Evolutionary conservation across 2,113 vertebrate species (phyloP), one percentile per base, ranked within the genome.

Genomic region (Mola mola): DNA sequence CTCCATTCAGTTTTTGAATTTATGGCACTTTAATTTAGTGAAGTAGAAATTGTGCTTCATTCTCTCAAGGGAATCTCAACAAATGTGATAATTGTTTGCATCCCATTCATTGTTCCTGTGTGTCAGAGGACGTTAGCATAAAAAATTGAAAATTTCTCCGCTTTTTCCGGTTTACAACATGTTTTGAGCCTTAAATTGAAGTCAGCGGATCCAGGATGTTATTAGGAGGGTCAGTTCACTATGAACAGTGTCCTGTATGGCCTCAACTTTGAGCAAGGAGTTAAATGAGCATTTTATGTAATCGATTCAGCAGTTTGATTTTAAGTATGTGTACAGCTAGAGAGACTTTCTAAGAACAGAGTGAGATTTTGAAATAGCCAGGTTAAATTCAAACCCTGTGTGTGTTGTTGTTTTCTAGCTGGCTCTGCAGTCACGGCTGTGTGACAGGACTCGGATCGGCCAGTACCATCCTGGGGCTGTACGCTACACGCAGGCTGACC

Each of bases 341-440:
- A 5, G 6, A 7, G 28, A 5, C 9, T 29, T 29, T 7, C 6
- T 29, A 5, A 9, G 28, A 9, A 29, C 28, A 29, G 28, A 29
- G 28, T 9, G 28, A 29, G 28, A 29, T 7, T 29, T 29, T 2
- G 28, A 29, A 29, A 29, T 29, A 2, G 28, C 28, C 28, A 29
- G 28, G 28, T 29, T 29, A 29, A 7, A 29, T 29, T 29, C 9
- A 29, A 29, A 5, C 19, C 12, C 4, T 44, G 37, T 72, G 43
- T 47, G 26, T 61, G 53, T 69, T 19, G 65, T 8, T 75, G 57
- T 60, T 46, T 64, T 68, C 41, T 49, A 91, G 92, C 84, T 93
- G 89, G 91, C 93, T 84, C 91, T 94, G 81, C 90, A 86, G 88
- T 92, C 91, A n/a, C 87, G 88, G 21, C 72, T 89, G 81, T 85